phyloP scores from a whole-genome alignment of 2,113 vertebrate species.

The Megaceryle maxima region DNA sequence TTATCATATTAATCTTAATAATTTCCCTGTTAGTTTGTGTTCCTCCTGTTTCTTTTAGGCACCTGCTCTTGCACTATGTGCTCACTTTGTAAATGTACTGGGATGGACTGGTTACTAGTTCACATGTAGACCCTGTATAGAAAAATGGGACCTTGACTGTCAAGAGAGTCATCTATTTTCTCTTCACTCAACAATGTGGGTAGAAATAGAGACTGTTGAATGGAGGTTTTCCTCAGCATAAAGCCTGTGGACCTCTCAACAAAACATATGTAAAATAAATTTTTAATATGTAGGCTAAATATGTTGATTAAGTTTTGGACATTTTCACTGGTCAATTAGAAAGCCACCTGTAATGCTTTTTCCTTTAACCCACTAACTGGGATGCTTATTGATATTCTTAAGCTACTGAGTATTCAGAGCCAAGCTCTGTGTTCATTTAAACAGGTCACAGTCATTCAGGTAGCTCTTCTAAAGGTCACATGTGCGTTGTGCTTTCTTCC shows the following conservation, averaged over 20 bases:
- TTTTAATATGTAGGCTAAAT: background rate
- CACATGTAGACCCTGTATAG: background rate
- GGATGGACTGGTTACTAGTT: background rate
- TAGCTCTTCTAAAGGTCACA: background rate
- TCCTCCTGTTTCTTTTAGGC: background rate
- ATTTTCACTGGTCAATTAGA: slow-evolving; percentile 44
- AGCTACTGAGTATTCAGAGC: background rate
- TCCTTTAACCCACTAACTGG: background rate
- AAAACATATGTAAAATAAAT: slow-evolving; percentile 21
- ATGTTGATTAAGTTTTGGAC: slow-evolving; percentile 44
- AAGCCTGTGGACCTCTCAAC: background rate
- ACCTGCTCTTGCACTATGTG: background rate
- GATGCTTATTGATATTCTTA: background rate
- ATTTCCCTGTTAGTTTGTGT: background rate
- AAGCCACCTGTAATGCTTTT: slow-evolving; percentile 39
- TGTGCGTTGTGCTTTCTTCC: background rate
- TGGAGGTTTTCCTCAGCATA: background rate
- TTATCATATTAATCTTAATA: background rate
- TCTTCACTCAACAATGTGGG: background rate
- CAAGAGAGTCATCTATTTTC: background rate
- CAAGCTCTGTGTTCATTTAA: slow-evolving; percentile 9
- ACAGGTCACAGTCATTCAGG: background rate
- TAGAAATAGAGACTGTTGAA: slow-evolving; percentile 4
- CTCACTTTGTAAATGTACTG: background rate
- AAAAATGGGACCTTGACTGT: background rate